phyloP scores from a whole-genome alignment of 2,888 invertebrate species.

The Microctonus hyperodae region DNA sequence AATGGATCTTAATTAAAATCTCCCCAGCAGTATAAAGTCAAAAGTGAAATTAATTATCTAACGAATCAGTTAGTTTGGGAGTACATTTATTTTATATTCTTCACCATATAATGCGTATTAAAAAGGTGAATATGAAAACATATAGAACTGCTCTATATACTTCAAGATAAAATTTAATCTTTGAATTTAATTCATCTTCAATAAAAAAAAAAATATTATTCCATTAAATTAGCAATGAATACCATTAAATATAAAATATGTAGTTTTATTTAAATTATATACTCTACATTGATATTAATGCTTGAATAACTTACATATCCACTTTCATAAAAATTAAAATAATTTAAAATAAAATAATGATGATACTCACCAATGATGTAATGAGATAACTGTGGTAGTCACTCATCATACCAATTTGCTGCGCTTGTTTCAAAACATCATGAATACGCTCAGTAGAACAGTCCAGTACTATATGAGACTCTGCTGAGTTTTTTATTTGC shows the following conservation, averaged over 20 bases:
- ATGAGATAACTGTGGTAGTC: constrained; percentile 94
- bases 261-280: too few species aligned
- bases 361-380: constrained; percentile 80
- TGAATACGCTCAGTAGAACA: constrained; percentile 78
- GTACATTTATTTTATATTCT: constrained; percentile 36
- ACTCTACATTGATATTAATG: too few species aligned
- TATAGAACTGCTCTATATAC: background rate
- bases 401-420: constrained; percentile 97
- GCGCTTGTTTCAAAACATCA: constrained; percentile 89
- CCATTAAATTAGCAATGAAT: too few species aligned
- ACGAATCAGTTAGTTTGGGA: constrained; percentile 38
- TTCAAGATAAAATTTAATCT: background rate
- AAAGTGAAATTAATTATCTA: constrained; percentile 42
- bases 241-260: too few species aligned
- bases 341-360: background rate
- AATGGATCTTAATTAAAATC: constrained; percentile 56
- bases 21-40: constrained; percentile 33
- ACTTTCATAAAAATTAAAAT: background rate
- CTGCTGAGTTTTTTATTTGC: constrained; percentile 91
- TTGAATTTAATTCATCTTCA: background rate
- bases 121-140: background rate
- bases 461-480: constrained; percentile 90
- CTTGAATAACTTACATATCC: background rate
- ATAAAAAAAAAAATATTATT: background rate
- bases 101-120: background rate